Evolutionary conservation across 2,888 invertebrate genomes (phyloP), one percentile per base, ranked within the genome.

Genomic region (Phyto melanocephala): DNA sequence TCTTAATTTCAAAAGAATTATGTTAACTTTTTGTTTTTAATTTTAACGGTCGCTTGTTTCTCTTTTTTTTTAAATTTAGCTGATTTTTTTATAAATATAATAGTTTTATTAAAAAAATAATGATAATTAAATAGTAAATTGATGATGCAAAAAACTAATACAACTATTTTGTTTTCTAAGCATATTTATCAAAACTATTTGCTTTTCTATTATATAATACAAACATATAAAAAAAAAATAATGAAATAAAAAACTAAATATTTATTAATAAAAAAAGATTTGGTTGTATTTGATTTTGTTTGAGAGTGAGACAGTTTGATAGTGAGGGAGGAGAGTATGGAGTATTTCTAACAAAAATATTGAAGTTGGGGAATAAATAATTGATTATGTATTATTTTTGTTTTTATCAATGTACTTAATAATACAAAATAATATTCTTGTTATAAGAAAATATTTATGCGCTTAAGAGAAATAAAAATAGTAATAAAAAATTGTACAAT

Each of bases 161-260:
- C 42, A 79, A 67, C 67, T 72, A 72, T 68, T 56, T 70, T 63
- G 8, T 56, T 72, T 68, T 68, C 37, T 75, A 78, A 58, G 78
- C 63, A 81, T 81, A 67, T 81, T 62, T 79, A 65, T 75, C 63
- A 65, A 75, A 79, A 72, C 65, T 71, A 72, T 68, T 72, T 33
- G 7, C 15, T 52, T 71, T 70, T 50, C 63, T 47, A 56, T 67
- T 65, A 70, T 74, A 77, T 79, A 82, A 79, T 79, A 82, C 79
- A 79, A 75, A 74, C 74, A 82, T 75, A 80, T 58, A 79, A 79
- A 71, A 74, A 79, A 78, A 52, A 24, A 10, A 62, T 3, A 54
- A 68, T 50, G 37, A 60, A 17, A 60, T 47, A 15, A 42, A 65
- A 54, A 72, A 40, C 40, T 20, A 50, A 77, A 63, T 28, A 42